Conservation (phyloP, 2,797 vertebrate species). For the Lophius americanus region DNA sequence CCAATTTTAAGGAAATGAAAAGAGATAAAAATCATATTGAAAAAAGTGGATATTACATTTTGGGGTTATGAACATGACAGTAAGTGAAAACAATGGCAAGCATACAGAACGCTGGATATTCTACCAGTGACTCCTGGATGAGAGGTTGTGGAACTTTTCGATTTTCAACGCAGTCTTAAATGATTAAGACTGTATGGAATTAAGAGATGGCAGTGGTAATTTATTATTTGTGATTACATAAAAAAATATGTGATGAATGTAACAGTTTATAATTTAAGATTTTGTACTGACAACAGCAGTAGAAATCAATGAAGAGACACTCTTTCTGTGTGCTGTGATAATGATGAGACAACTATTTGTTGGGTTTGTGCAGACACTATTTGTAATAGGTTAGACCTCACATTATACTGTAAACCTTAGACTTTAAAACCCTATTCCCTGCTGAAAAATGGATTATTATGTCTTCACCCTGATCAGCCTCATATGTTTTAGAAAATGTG, state of each 20-base stretch:
- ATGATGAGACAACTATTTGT: conserved; percentile 12
- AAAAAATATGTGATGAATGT: too few relatives aligned
- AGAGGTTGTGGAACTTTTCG: conserved; percentile 12
- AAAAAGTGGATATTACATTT: not conserved
- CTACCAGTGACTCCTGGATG: not conserved
- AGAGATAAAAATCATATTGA: conserved; percentile 34
- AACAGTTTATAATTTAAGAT: too few relatives aligned
- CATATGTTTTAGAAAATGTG: conserved; percentile 59
- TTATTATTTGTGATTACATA: too few relatives aligned
- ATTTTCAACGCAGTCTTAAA: conserved; percentile 15
- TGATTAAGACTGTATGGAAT: too few relatives aligned
- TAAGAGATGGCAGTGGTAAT: too few relatives aligned
- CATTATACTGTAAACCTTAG: conserved; percentile 46
- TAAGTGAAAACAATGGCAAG: conserved; percentile 20
- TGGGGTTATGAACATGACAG: conserved; percentile 12
- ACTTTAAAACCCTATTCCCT: conserved; percentile 45
- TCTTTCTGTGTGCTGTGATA: not conserved
- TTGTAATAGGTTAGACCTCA: conserved; percentile 37
- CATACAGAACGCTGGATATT: conserved; percentile 1
- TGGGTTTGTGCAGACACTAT: conserved; percentile 19
- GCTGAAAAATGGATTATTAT: conserved; percentile 48
- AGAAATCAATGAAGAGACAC: too few relatives aligned
- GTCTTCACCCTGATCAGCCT: conserved; percentile 64
- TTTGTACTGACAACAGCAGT: too few relatives aligned
- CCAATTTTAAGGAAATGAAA: conserved; percentile 44